phyloP scores from a whole-genome alignment of 2,113 vertebrate genomes.

The western clawed frog (Xenopus tropicalis) region DNA sequence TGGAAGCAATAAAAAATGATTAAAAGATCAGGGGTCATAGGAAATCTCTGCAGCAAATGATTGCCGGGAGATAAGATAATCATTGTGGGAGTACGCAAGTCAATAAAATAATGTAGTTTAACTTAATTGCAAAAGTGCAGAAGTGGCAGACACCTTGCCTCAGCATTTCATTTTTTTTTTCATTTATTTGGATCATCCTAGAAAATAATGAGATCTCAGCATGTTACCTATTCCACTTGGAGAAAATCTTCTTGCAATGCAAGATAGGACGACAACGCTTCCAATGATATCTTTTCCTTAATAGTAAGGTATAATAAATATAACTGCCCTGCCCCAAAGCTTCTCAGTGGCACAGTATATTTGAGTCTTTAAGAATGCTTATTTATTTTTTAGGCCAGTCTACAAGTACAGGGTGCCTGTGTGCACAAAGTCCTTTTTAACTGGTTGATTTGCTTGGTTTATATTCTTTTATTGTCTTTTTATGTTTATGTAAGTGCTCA shows the following conservation, averaged over 20 bases:
- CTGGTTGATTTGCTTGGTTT: no score
- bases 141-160: constrained; percentile 32
- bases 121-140: constrained; percentile 36
- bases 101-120: constrained; percentile 39
- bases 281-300: constrained; percentile 1
- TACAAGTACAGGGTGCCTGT: not conserved
- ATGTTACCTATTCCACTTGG: constrained; percentile 22
- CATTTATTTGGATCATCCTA: constrained; percentile 30
- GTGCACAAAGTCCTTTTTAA: not conserved
- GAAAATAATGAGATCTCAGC: constrained; percentile 43
- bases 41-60: constrained; percentile 1
- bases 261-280: constrained; percentile 1
- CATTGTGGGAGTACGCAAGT: constrained; percentile 29
- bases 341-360: not conserved
- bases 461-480: no score
- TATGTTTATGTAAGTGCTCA: no score
- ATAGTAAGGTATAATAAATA: not conserved
- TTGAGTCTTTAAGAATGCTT: not conserved
- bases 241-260: constrained; percentile 19
- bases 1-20: not conserved
- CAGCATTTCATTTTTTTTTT: constrained; percentile 29
- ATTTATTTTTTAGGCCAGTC: not conserved
- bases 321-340: not conserved
- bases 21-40: constrained; percentile 11
- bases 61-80: constrained; percentile 17